Percentiles rank a stretch among this genome's conserved stretches.
These are phyloP conservation scores for Heterodera carotae DNA, from an alignment of 1,140 invertebrate genomes.

Conservation along the genomic window DNA sequence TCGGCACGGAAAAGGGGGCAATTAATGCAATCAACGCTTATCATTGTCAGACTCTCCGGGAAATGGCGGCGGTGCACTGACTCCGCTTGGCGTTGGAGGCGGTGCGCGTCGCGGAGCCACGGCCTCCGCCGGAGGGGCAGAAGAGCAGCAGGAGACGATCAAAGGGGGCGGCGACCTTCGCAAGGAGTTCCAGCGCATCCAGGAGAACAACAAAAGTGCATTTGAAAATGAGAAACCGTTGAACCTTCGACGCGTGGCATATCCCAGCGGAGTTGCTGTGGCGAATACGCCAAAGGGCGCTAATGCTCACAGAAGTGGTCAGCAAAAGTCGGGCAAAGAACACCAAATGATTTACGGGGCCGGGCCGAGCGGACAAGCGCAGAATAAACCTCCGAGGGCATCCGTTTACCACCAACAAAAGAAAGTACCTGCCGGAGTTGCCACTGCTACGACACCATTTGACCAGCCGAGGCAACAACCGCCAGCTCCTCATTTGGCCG, in stretches of 20 bases:
- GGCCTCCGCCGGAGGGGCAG: neutral
- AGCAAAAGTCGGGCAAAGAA: neutral
- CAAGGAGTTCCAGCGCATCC: slow-evolving; percentile 95
- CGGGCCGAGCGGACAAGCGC: slow-evolving; percentile 5
- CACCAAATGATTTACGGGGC: slow-evolving; percentile 1
- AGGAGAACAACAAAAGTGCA: slow-evolving; percentile 69
- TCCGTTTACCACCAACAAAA: slow-evolving; percentile 20
- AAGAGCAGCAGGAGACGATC: slow-evolving; percentile 19
- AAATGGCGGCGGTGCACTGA: neutral
- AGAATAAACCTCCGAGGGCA: slow-evolving; percentile 21
- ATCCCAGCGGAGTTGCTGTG: slow-evolving; percentile 4
- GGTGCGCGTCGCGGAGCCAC: neutral
- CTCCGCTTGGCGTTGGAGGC: neutral
- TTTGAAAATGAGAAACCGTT: slow-evolving; percentile 74
- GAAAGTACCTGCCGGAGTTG: neutral
- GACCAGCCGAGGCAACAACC: slow-evolving; percentile 42
- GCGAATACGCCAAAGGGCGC: slow-evolving; percentile 16
- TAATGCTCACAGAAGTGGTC: neutral
- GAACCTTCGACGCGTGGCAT: slow-evolving; percentile 54
- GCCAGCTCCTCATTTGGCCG: slow-evolving; percentile 40
- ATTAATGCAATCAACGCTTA: too few species aligned
- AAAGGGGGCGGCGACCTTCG: slow-evolving; percentile 79
- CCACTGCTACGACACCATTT: slow-evolving; percentile 16
- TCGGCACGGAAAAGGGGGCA: too few species aligned
- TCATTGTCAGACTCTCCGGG: slow-evolving; percentile 7